Evolutionary conservation across 2,888 invertebrate genomes (phyloP), one percentile per base, ranked within the genome.

Genomic region (Amiota communis): DNA sequence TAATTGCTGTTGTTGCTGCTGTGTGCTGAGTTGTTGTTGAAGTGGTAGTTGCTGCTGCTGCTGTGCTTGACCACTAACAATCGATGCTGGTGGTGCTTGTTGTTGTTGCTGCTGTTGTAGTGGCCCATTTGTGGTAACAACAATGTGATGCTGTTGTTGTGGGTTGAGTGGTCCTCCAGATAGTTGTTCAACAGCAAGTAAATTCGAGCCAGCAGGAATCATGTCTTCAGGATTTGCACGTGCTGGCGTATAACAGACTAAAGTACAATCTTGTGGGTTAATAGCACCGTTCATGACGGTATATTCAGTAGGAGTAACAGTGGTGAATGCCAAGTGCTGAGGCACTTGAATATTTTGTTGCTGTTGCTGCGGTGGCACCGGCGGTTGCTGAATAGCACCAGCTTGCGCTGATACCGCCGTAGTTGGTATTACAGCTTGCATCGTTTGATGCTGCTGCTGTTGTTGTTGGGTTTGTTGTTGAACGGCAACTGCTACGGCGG

Each of bases 241-340:
- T 75, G 80, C 84, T 74, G 83, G 77, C 53, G 82, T 76, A 70
- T 87, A 88, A 76, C 88, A 88, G 77, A 87, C 84, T 75, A 88
- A 79, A 36, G 82, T 81, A 77, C 88, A 87, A 81, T 88, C 88
- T 77, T 86, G 88, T 64, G 71, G 36, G 63, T 84, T 82, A 75
- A 88, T 86, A 67, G 87, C 78, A 77, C 88, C 89, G 82, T 89
- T 89, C 87, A 89, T 89, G 78, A 89, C 86, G 80, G 87, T 81
- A 81, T 87, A 88, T 83, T 89, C 88, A 72, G 80, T 46, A 63
- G 63, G 13, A 9, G 83, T 87, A 74, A 87, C 88, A 8, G 77
- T 75, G 67, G 65, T 71, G 64, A 73, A 56, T 67, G 69, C 72
- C 11, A 74, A 36, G 36, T 36, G 36, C 48, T 72, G 72, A 2